Percentiles rank a stretch among this genome's conserved stretches.
phyloP scores from a whole-genome alignment of 2,113 vertebrate species.

The Neodon shergylaensis region DNA sequence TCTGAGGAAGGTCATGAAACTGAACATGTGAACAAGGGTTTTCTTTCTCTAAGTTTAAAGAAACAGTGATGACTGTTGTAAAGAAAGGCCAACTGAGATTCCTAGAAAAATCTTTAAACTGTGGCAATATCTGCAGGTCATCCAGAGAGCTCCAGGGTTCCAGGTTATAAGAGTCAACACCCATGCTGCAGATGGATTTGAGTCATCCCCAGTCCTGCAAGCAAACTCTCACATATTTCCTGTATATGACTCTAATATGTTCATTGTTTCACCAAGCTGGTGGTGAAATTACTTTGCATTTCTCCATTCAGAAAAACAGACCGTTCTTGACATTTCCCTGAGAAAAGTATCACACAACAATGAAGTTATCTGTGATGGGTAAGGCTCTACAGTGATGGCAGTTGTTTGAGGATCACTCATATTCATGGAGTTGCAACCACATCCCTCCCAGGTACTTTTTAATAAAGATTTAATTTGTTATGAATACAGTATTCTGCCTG shows the following conservation, averaged over 20 bases:
- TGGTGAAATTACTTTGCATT: background rate
- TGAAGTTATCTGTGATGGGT: background rate
- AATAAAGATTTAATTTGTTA: too few relatives aligned
- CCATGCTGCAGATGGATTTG: too few relatives aligned
- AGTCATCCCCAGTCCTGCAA: too few relatives aligned
- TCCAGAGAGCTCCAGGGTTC: background rate
- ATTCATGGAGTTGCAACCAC: background rate
- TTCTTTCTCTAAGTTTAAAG: too few relatives aligned
- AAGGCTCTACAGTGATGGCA: background rate
- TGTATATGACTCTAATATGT: too few relatives aligned
- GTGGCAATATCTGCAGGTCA: background rate
- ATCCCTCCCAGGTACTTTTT: background rate
- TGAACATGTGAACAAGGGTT: background rate
- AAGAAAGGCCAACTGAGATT: background rate
- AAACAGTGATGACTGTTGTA: background rate
- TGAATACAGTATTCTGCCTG: too few relatives aligned
- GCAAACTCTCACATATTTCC: too few relatives aligned
- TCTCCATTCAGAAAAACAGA: background rate
- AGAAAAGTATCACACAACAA: background rate
- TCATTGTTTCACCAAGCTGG: too few relatives aligned
- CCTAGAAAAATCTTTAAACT: background rate
- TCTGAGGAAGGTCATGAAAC: background rate
- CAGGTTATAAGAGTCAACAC: background rate
- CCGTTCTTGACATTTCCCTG: background rate
- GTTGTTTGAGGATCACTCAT: background rate